phyloP scores from a whole-genome alignment of 2,888 invertebrate species.

The Cephus nigrinus region DNA sequence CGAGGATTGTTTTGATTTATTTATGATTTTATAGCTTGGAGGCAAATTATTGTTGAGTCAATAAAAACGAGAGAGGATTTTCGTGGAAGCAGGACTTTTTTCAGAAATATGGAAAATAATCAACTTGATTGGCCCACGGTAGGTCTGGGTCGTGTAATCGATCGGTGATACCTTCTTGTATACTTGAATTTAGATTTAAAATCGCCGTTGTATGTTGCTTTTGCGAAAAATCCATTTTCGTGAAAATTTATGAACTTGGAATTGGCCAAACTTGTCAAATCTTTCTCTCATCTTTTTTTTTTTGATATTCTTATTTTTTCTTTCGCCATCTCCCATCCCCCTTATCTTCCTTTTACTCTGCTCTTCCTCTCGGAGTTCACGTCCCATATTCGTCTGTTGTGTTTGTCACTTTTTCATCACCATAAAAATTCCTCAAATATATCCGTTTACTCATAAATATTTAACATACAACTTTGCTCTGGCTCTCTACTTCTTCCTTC shows the following conservation, averaged over 20 bases:
- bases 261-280: too few species aligned
- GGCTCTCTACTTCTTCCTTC: constrained; percentile 13
- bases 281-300: not conserved
- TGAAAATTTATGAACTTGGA: too few species aligned
- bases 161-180: not conserved
- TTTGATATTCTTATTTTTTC: not conserved
- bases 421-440: constrained; percentile 28
- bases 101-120: not conserved
- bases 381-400: constrained; percentile 7
- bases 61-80: not conserved
- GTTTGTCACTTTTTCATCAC: constrained; percentile 26
- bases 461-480: constrained; percentile 28
- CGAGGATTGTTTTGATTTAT: too few species aligned
- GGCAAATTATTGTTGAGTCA: not conserved
- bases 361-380: not conserved
- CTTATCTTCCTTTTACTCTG: not conserved
- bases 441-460: constrained; percentile 36
- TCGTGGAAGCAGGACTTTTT: not conserved
- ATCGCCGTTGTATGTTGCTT: too few species aligned
- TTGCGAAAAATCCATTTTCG: too few species aligned
- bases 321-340: not conserved
- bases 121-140: not conserved
- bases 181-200: not conserved
- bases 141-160: not conserved
- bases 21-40: too few species aligned